phyloP scores from a whole-genome alignment of 2,797 vertebrate genomes.

The Tokudaia tokunoshimensis region DNA sequence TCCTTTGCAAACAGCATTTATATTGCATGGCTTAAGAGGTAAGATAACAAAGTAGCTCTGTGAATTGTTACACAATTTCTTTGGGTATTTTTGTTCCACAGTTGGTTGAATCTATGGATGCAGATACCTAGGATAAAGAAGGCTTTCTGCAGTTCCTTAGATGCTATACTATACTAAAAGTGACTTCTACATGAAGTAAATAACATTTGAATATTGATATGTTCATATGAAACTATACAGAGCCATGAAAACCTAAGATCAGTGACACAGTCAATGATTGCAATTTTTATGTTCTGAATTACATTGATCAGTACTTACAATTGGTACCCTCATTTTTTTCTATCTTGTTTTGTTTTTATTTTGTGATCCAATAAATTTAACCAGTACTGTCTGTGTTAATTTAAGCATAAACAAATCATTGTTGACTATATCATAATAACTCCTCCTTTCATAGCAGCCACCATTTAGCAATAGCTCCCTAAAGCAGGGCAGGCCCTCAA shows the following conservation, averaged over 20 bases:
- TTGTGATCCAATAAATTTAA: neutral
- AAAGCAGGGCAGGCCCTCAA: too few species aligned
- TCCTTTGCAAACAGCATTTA: neutral
- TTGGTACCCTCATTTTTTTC: neutral
- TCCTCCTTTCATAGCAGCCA: too few species aligned
- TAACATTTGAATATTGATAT: neutral
- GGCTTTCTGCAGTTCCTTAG: neutral
- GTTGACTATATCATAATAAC: neutral
- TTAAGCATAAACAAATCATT: neutral
- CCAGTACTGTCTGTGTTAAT: neutral
- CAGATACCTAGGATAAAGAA: neutral
- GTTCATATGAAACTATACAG: neutral
- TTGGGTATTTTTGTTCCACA: neutral
- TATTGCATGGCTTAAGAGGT: neutral
- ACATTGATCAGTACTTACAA: neutral
- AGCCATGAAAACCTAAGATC: neutral
- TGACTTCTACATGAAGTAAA: neutral
- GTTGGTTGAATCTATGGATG: neutral
- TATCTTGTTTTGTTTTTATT: neutral
- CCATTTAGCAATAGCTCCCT: neutral
- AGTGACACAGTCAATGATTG: neutral
- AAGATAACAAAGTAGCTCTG: neutral
- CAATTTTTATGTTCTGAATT: neutral
- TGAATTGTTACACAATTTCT: neutral
- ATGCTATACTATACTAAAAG: conserved; percentile 49